Evolutionary conservation across 37 sponge, comb jelly and placozoan species (phyloP), one percentile per base, ranked within the genome.

Genomic region (Diacarnus erythraeanus): DNA sequence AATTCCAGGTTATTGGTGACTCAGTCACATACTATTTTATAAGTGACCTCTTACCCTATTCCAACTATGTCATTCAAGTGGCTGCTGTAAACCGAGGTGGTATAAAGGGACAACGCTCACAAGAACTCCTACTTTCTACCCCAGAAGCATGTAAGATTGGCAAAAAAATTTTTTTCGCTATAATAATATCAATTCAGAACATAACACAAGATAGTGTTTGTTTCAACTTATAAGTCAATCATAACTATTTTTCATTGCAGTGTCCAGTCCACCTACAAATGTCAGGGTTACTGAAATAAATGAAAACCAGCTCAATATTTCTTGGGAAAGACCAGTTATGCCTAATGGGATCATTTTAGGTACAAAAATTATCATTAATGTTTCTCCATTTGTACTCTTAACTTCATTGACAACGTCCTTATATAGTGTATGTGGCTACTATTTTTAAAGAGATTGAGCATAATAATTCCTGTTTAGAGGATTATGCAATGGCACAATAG

Each of bases 311-410:
- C 2, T 74, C 1, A 56, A 51, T 27, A 15, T 74, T 26, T 33
- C 75, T 3, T 74, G 75, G 75, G 29, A 43, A 18, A 44, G 12
- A 20, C 75, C 75, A 57, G 26, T 58, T 29, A 15, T 4, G 35
- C 75, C 75, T 10, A 74, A 74, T 74, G 75, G 75, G 9, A 2
- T 74, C 33, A 74, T 74, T 35, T 26, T 31, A 26, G 35, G 75
- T 74, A 56, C 21, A 58, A 23, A 30, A 23, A 63, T 12, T n/a
- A n/a, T n/a, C n/a, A n/a, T n/a, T n/a, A n/a, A n/a, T n/a, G n/a
- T n/a, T n/a, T n/a, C n/a, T n/a, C n/a, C n/a, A n/a, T n/a, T n/a
- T n/a, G n/a, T n/a, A n/a, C n/a, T n/a, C n/a, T n/a, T n/a, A n/a
- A n/a, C n/a, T n/a, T n/a, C n/a, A n/a, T n/a, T n/a, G n/a, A n/a